Percentiles rank a stretch among this genome's conserved stretches.
These are phyloP conservation scores for Eupithecia pulchellata DNA, from an alignment of 2,888 invertebrate genomes.

Conservation along the genomic window DNA sequence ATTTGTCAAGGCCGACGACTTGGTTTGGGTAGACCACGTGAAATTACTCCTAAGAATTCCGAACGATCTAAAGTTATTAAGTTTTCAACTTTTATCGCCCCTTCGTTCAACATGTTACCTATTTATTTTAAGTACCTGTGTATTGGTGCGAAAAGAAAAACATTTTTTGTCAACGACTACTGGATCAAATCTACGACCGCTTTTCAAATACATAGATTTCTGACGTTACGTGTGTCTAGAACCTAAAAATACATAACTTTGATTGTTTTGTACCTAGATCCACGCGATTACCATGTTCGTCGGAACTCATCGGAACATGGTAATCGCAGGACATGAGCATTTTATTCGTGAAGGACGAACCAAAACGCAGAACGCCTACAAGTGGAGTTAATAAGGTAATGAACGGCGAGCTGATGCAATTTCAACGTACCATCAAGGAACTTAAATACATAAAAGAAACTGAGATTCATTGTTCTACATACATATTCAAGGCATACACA, in stretches of 20 bases:
- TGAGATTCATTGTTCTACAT: constrained; percentile 51
- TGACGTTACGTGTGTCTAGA: neutral
- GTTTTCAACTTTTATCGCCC: too few relatives aligned
- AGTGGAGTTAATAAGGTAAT: constrained; percentile 62
- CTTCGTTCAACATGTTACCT: too few relatives aligned
- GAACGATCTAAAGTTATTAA: neutral
- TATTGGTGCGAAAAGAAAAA: too few relatives aligned
- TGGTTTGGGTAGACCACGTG: neutral
- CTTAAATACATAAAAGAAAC: constrained; percentile 38
- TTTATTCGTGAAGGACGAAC: constrained; percentile 71
- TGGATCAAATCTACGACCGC: neutral
- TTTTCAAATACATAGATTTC: neutral
- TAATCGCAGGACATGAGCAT: constrained; percentile 62
- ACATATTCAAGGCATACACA: constrained; percentile 46
- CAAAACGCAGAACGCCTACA: constrained; percentile 71
- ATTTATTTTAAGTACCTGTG: too few relatives aligned
- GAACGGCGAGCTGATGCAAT: constrained; percentile 52
- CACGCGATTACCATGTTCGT: constrained; percentile 25
- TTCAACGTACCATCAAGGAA: constrained; percentile 49
- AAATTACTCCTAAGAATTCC: constrained; percentile 10
- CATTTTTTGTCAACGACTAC: too few relatives aligned
- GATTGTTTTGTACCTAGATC: constrained; percentile 54
- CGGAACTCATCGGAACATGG: constrained; percentile 60
- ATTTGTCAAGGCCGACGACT: constrained; percentile 22
- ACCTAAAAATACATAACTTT: neutral